Percentiles rank a stretch among this genome's conserved stretches.
Evolutionary conservation across 2,113 vertebrate genomes (phyloP).

Genomic region (Stegastes partitus): DNA sequence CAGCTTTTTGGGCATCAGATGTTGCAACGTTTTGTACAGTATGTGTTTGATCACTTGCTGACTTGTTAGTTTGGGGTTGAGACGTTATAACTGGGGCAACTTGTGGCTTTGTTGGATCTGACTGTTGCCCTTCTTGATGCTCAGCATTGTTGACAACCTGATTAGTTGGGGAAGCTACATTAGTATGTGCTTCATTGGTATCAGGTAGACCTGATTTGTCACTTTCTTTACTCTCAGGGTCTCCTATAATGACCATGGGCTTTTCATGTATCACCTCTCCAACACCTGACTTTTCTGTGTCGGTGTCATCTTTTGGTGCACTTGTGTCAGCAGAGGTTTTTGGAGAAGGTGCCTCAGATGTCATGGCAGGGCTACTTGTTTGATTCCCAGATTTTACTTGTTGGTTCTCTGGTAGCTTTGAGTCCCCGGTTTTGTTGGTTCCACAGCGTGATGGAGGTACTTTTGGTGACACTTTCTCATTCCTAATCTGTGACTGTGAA

Average conservation of each 20-base stretch:
- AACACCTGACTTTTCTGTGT: slow-evolving; percentile 37
- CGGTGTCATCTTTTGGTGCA: slow-evolving; percentile 35
- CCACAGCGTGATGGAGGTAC: slow-evolving; percentile 7
- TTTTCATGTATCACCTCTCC: slow-evolving; percentile 68
- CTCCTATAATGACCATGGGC: slow-evolving; percentile 59
- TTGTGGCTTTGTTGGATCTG: slow-evolving; percentile 74
- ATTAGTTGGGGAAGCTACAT: slow-evolving; percentile 22
- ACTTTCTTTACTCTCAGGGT: slow-evolving; percentile 51
- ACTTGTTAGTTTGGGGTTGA: slow-evolving; percentile 78
- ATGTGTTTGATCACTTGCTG: slow-evolving; percentile 53
- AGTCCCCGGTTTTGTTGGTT: slow-evolving; percentile 21
- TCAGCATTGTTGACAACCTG: slow-evolving; percentile 44
- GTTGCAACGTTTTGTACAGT: slow-evolving; percentile 61
- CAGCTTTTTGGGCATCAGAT: slow-evolving; percentile 59
- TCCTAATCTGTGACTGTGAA: slow-evolving; percentile 50
- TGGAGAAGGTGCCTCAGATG: slow-evolving; percentile 23
- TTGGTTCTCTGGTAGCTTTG: slow-evolving; percentile 3
- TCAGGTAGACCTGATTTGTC: slow-evolving; percentile 57
- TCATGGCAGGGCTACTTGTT: background rate
- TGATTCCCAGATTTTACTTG: slow-evolving; percentile 15
- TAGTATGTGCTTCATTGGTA: background rate
- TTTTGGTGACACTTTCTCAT: slow-evolving; percentile 46
- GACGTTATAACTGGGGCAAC: slow-evolving; percentile 70
- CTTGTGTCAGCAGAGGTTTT: slow-evolving; percentile 16
- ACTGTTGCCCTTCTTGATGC: slow-evolving; percentile 86